Evolutionary conservation across 2,888 invertebrate species (phyloP).

Genomic region (Meta bourneti): DNA sequence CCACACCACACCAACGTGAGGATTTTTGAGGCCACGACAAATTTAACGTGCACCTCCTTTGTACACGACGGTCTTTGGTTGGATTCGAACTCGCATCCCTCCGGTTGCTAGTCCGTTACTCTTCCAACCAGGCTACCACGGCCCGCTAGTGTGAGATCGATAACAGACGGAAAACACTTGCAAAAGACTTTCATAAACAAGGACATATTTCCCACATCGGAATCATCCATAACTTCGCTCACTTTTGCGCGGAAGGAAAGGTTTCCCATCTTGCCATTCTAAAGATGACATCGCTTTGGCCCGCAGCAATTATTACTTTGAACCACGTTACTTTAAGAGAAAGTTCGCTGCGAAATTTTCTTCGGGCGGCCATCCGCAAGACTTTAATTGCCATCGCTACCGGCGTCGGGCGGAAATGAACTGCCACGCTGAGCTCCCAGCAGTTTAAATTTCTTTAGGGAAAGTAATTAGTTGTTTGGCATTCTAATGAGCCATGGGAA

Average conservation of each 20-base stretch:
- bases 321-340: background rate
- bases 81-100: too few species aligned
- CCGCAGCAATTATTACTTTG: background rate
- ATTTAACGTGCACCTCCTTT: too few species aligned
- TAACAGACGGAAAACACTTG: too few species aligned
- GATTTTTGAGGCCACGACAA: too few species aligned
- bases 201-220: too few species aligned
- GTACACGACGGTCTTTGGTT: too few species aligned
- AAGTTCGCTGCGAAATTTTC: background rate
- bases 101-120: too few species aligned
- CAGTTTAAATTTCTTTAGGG: conserved; percentile 46
- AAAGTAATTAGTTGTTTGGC: conserved; percentile 68
- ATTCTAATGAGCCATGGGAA: conserved; percentile 51
- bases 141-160: too few species aligned
- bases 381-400: background rate
- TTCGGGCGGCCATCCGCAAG: background rate
- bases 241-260: background rate
- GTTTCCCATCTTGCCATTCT: background rate
- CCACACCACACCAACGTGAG: too few species aligned
- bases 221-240: background rate
- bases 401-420: conserved; percentile 28
- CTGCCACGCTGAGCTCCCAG: conserved; percentile 34
- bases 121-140: too few species aligned
- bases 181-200: too few species aligned
- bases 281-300: background rate